Evolutionary conservation across 2,888 invertebrate species (phyloP), one percentile per base, ranked within the genome.

Genomic region (Crematogaster levior): DNA sequence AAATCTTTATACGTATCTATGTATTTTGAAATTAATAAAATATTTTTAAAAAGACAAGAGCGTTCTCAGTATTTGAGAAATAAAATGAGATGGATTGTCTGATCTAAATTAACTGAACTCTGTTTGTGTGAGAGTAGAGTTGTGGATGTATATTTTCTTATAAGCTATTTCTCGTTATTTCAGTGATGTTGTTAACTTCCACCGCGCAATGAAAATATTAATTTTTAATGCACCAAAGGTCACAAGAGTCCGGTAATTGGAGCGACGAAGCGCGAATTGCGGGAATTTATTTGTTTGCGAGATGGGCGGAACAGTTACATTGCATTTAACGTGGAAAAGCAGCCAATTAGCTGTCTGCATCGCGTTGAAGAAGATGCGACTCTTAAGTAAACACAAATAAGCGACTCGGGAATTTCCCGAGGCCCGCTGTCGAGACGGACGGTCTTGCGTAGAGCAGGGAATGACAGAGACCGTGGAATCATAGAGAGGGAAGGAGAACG

Each of bases 371-470:
- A 72, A 75, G 51, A 65, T 46, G 51, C 72, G 48, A 43, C 46
- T 63, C 65, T 81, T 73, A 61, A 60, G 82, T 77, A 83, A 81
- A 83, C 83, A 65, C 81, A 81, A 83, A 83, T 83, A 83, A 83
- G 81, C 63, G 81, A 81, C 73, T 73, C 58, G 81, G 60, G 65
- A 83, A 81, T 81, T 81, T 65, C 34, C 21, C 56, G 53, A 79
- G 79, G 63, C 56, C 24, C 21, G 34, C 61, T n/a, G 56, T 15
- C n/a, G 34, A 46, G 63, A 81, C 51, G 15, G n/a, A 21, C 40
- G 65, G 10, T 12, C 51, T 63, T 30, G 24, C 21, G 34, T 21
- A 7, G 37, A 37, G 15, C n/a, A 34, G 15, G 61, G 61, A 63
- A 21, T 37, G 61, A 37, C 6, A 61, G 27, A 60, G 61, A 58